These are phyloP conservation scores for Arge pagana DNA, from an alignment of 2,888 invertebrate species.

Conservation along the genomic window DNA sequence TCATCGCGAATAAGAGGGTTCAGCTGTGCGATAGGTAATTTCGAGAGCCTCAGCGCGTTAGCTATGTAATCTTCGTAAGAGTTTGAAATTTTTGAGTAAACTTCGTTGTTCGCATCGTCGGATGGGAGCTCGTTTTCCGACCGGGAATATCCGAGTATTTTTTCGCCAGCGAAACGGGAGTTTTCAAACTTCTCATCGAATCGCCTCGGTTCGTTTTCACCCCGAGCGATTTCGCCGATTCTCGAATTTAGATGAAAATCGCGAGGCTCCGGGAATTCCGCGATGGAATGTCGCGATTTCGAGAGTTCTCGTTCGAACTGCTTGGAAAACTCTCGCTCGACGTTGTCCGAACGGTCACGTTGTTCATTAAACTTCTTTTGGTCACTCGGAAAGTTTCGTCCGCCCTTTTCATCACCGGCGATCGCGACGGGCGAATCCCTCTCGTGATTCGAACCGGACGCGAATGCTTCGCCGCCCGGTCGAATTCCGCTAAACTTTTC, in stretches of 20 bases:
- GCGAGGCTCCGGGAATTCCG: slow-evolving; percentile 22
- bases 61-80: slow-evolving; percentile 48
- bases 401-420: not conserved
- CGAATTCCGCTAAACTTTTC: too few species aligned
- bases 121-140: slow-evolving; percentile 48
- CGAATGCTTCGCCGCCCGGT: not conserved
- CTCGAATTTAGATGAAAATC: slow-evolving; percentile 5
- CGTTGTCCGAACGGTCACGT: slow-evolving; percentile 32
- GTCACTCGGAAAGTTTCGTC: not conserved
- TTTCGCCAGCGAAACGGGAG: slow-evolving; percentile 41
- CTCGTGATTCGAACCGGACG: not conserved
- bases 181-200: not conserved
- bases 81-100: slow-evolving; percentile 43
- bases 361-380: not conserved
- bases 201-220: not conserved
- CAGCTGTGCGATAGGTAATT: too few species aligned
- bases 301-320: slow-evolving; percentile 46
- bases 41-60: slow-evolving; percentile 34
- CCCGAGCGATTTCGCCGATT: not conserved
- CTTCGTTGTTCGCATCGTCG: slow-evolving; percentile 49
- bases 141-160: slow-evolving; percentile 49
- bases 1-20: too few species aligned
- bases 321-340: slow-evolving; percentile 46
- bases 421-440: not conserved
- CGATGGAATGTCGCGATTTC: slow-evolving; percentile 27